phyloP scores from a whole-genome alignment of 2,888 invertebrate genomes.

The Zeuzera pyrina region DNA sequence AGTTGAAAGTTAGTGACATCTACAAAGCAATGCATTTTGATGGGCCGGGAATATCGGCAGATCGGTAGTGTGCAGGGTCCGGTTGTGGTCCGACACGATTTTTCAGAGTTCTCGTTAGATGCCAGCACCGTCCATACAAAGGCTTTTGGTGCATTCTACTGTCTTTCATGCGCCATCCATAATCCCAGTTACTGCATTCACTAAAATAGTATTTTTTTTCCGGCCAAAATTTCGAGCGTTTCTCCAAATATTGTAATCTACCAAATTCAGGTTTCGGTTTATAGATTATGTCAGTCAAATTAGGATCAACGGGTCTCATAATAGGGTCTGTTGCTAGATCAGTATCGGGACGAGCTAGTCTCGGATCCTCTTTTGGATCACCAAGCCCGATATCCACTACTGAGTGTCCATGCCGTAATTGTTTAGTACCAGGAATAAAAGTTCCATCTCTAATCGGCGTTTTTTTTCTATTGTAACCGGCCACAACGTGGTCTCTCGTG shows the following conservation, averaged over 20 bases:
- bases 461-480: slow-evolving; percentile 26
- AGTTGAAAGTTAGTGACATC: neutral
- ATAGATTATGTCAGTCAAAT: slow-evolving; percentile 24
- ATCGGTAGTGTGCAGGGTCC: slow-evolving; percentile 33
- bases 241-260: slow-evolving; percentile 25
- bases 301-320: slow-evolving; percentile 35
- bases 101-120: slow-evolving; percentile 26
- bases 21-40: slow-evolving; percentile 25
- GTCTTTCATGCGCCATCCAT: slow-evolving; percentile 39
- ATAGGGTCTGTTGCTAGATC: slow-evolving; percentile 28
- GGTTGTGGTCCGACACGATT: slow-evolving; percentile 33
- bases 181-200: slow-evolving; percentile 29
- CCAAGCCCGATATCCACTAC: slow-evolving; percentile 32
- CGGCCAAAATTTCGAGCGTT: slow-evolving; percentile 24
- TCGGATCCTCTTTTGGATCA: slow-evolving; percentile 30
- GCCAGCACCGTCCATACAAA: slow-evolving; percentile 29
- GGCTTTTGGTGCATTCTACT: slow-evolving; percentile 21
- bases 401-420: slow-evolving; percentile 29
- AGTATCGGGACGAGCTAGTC: slow-evolving; percentile 24
- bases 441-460: slow-evolving; percentile 26
- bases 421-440: slow-evolving; percentile 26
- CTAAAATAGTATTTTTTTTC: slow-evolving; percentile 38
- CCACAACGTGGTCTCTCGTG: slow-evolving; percentile 29
- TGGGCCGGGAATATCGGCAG: slow-evolving; percentile 20
- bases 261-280: slow-evolving; percentile 32